Conservation (phyloP, 2,113 vertebrate genomes). For the Hemiscyllium ocellatum region DNA sequence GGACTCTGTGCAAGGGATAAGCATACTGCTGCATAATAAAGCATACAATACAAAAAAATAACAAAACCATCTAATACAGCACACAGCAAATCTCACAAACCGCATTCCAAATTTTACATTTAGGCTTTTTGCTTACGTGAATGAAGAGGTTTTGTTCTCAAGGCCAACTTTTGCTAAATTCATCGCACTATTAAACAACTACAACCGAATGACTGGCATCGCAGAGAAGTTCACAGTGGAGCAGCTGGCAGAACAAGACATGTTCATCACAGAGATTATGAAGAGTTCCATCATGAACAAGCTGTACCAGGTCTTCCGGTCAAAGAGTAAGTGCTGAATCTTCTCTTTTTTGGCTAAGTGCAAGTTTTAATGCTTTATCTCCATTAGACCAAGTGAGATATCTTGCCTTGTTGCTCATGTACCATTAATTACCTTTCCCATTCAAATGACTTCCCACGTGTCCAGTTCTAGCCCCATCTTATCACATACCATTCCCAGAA, state of each 20-base stretch:
- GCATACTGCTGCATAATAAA: background rate
- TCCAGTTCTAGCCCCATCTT: too few species aligned
- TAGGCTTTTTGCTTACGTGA: conserved; percentile 74
- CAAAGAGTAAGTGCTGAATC: conserved; percentile 61
- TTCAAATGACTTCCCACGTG: too few species aligned
- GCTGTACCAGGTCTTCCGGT: conserved; percentile 68
- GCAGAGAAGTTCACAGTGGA: conserved; percentile 62
- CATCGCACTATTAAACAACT: conserved; percentile 79
- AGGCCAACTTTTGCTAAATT: conserved; percentile 77
- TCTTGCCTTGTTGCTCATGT: too few species aligned
- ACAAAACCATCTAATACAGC: background rate
- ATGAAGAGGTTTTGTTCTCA: conserved; percentile 70
- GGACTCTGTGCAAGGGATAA: background rate
- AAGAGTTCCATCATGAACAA: conserved; percentile 68
- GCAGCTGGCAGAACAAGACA: conserved; percentile 72
- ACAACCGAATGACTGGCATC: conserved; percentile 65
- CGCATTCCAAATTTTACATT: background rate
- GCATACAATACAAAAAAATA: background rate
- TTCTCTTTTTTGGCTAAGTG: too few species aligned
- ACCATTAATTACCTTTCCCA: too few species aligned
- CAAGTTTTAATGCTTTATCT: too few species aligned
- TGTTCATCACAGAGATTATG: conserved; percentile 72
- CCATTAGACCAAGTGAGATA: too few species aligned
- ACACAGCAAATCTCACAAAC: background rate
- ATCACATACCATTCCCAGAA: too few species aligned